Percentiles rank a stretch among this genome's conserved stretches.
These are phyloP conservation scores for Pelobates cultripes DNA, from an alignment of 2,797 vertebrate genomes.

Conservation along the genomic window DNA sequence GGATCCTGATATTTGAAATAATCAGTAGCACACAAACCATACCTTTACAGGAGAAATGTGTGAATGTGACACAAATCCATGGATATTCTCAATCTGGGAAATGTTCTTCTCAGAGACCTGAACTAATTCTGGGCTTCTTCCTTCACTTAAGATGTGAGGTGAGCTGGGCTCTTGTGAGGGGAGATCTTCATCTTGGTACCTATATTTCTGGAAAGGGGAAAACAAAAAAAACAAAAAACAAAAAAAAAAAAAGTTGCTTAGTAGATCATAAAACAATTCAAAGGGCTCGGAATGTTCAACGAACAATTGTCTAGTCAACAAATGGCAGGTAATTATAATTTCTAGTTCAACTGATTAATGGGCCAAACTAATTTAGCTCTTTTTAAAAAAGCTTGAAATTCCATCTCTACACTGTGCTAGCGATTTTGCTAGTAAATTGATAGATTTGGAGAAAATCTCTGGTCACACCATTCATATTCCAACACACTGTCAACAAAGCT, in stretches of 20 bases:
- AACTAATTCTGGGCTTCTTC: constrained; percentile 84
- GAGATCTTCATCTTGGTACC: constrained; percentile 89
- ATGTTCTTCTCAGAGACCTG: constrained; percentile 93
- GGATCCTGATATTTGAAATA: no score
- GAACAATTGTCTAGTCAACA: no score
- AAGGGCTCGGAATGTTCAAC: no score
- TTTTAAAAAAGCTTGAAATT: no score
- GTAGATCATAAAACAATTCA: background rate
- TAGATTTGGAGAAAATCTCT: no score
- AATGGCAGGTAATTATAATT: no score
- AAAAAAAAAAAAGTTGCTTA: background rate
- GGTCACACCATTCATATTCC: no score
- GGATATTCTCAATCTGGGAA: constrained; percentile 91
- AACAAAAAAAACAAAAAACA: background rate
- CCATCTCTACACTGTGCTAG: no score
- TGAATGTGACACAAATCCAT: constrained; percentile 91
- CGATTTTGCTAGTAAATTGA: no score
- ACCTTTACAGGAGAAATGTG: constrained; percentile 98
- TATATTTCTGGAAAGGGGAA: constrained; percentile 80
- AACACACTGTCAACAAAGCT: no score
- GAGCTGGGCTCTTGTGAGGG: constrained; percentile 85
- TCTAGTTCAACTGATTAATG: no score
- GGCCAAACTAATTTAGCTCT: no score
- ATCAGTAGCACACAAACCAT: constrained; percentile 44
- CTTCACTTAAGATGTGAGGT: constrained; percentile 81